phyloP scores from a whole-genome alignment of 2,113 vertebrate genomes.

The Syrmaticus mikado region DNA sequence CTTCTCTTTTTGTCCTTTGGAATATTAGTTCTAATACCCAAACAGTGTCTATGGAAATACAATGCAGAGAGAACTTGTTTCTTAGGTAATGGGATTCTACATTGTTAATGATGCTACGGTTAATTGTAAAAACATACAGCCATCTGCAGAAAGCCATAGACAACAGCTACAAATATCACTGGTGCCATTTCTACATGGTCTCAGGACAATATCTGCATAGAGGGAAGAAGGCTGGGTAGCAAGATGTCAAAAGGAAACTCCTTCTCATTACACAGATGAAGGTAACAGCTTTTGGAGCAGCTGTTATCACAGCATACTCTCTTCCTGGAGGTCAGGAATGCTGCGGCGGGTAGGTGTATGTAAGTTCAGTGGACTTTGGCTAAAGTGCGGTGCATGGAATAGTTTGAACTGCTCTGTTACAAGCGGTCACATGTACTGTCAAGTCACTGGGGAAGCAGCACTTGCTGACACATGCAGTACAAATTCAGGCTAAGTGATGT shows the following conservation, averaged over 20 bases:
- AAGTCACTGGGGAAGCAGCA: constrained; percentile 5
- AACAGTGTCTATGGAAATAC: neutral
- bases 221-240: neutral
- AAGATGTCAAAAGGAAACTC: neutral
- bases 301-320: neutral
- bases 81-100: neutral
- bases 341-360: neutral
- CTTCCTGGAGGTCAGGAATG: neutral
- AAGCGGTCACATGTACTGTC: neutral
- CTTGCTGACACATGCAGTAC: constrained; percentile 48
- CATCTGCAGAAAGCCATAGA: constrained; percentile 19
- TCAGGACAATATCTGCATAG: neutral
- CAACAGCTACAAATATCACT: neutral
- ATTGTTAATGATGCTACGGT: neutral
- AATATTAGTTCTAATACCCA: neutral
- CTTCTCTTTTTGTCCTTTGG: neutral
- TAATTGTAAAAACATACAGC: constrained; percentile 5
- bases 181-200: neutral
- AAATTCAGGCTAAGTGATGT: constrained; percentile 35
- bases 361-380: neutral
- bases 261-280: neutral
- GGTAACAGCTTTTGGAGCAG: constrained; percentile 7
- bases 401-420: neutral
- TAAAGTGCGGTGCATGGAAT: neutral
- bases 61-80: neutral